phyloP scores from a whole-genome alignment of 2,113 vertebrate species.

The Centropus unirufus region DNA sequence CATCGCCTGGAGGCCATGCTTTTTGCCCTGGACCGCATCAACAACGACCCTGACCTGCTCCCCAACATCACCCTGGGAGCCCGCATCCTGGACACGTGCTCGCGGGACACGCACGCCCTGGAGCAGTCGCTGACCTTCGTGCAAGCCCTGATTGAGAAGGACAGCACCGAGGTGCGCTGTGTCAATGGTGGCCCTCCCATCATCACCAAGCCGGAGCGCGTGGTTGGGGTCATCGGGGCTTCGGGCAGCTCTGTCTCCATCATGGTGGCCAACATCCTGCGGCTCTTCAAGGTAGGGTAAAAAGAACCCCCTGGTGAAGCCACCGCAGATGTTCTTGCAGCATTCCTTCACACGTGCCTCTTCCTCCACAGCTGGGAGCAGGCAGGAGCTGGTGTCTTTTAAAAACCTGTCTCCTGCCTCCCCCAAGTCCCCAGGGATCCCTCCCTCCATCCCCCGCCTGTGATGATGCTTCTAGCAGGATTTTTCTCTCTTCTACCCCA shows the following conservation, averaged over 20 bases:
- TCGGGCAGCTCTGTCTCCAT: slow-evolving; percentile 96
- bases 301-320: neutral
- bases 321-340: neutral
- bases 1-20: slow-evolving; percentile 96
- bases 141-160: slow-evolving; percentile 95
- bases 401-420: neutral
- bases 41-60: slow-evolving; percentile 93
- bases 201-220: slow-evolving; percentile 93
- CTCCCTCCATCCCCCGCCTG: neutral
- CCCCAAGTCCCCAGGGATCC: neutral
- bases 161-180: slow-evolving; percentile 93
- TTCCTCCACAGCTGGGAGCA: neutral
- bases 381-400: neutral
- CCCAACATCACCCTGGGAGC: slow-evolving; percentile 96
- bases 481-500: neutral
- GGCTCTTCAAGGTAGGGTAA: slow-evolving; percentile 91
- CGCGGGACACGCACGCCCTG: slow-evolving; percentile 92
- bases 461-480: neutral
- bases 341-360: neutral
- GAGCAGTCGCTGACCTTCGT: slow-evolving; percentile 98
- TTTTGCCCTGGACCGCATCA: slow-evolving; percentile 94
- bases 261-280: slow-evolving; percentile 97
- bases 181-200: slow-evolving; percentile 91
- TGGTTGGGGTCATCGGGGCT: slow-evolving; percentile 94
- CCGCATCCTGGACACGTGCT: slow-evolving; percentile 95